Conservation (phyloP, 2,888 invertebrate species). For the Cristatella mucedo region DNA sequence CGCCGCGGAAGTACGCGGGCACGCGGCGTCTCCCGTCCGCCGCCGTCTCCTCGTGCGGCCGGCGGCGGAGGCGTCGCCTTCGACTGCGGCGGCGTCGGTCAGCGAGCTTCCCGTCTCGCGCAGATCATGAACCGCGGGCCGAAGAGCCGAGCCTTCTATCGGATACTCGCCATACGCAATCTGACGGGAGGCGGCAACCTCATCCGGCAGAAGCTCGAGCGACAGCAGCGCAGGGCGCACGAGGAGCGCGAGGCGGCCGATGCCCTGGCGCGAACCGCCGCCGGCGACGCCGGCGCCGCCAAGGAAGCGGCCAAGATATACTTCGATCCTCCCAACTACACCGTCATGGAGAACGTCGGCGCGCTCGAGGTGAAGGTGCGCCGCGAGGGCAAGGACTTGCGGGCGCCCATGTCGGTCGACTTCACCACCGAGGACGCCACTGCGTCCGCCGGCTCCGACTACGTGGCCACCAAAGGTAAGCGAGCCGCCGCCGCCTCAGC, state of each 20-base stretch:
- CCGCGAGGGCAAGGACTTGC: slow-evolving; percentile 60
- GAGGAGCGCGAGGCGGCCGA: too few species aligned
- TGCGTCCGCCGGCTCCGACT: slow-evolving; percentile 81
- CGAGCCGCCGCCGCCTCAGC: too few species aligned
- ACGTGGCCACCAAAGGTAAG: slow-evolving; percentile 41
- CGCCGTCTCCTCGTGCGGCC: too few species aligned
- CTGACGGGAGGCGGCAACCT: slow-evolving; percentile 77
- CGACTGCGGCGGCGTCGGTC: too few species aligned
- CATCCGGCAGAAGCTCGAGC: slow-evolving; percentile 60
- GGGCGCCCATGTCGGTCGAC: slow-evolving; percentile 58
- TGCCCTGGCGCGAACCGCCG: too few species aligned
- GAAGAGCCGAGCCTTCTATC: slow-evolving; percentile 51
- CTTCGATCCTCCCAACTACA: slow-evolving; percentile 86
- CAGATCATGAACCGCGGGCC: slow-evolving; percentile 70
- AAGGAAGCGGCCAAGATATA: slow-evolving; percentile 45
- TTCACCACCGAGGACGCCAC: slow-evolving; percentile 86
- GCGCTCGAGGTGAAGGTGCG: slow-evolving; percentile 70
- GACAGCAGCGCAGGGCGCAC: slow-evolving; percentile 42
- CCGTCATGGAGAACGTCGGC: slow-evolving; percentile 88
- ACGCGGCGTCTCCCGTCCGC: too few species aligned
- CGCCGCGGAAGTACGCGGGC: too few species aligned
- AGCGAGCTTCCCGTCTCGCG: too few species aligned
- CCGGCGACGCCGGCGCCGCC: slow-evolving; percentile 43
- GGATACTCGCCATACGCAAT: slow-evolving; percentile 74
- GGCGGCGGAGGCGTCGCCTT: too few species aligned